Percentiles rank a stretch among this genome's conserved stretches.
phyloP scores from a whole-genome alignment of 2,797 vertebrate species.

The Trachops cirrhosus region DNA sequence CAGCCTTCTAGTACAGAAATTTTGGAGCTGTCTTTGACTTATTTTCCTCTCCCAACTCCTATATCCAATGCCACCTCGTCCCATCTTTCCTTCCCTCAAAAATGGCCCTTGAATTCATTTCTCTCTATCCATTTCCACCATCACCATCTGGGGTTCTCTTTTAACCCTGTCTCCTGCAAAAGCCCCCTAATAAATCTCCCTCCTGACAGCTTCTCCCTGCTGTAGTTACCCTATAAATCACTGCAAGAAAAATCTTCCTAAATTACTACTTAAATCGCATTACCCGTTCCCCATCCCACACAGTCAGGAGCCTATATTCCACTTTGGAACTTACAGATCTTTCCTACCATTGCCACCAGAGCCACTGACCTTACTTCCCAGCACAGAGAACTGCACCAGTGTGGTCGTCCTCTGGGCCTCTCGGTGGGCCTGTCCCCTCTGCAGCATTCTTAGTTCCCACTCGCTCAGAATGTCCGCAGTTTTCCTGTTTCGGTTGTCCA shows the following conservation, averaged over 20 bases:
- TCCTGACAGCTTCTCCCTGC: not conserved
- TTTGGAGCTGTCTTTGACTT: not conserved
- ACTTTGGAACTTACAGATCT: not conserved
- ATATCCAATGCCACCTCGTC: not conserved
- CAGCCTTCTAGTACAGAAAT: not conserved
- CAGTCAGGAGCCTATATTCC: not conserved
- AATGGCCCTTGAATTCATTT: not conserved
- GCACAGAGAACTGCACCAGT: not conserved
- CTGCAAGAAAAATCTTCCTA: not conserved
- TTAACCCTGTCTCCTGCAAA: not conserved
- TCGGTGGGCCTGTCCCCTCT: not conserved
- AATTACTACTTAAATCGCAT: not conserved
- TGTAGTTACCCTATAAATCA: not conserved
- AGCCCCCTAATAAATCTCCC: not conserved
- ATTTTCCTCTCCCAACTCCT: not conserved
- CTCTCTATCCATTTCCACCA: not conserved
- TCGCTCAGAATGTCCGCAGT: not conserved
- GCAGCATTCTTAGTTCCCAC: not conserved
- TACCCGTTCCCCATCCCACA: not conserved
- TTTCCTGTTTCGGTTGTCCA: not conserved
- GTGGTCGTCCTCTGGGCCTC: not conserved
- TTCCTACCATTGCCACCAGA: not conserved
- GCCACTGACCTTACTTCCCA: not conserved
- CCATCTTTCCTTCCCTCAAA: not conserved
- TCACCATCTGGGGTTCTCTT: not conserved